Evolutionary conservation across 2,113 vertebrate genomes (phyloP).

Genomic region (Platanista minor): DNA sequence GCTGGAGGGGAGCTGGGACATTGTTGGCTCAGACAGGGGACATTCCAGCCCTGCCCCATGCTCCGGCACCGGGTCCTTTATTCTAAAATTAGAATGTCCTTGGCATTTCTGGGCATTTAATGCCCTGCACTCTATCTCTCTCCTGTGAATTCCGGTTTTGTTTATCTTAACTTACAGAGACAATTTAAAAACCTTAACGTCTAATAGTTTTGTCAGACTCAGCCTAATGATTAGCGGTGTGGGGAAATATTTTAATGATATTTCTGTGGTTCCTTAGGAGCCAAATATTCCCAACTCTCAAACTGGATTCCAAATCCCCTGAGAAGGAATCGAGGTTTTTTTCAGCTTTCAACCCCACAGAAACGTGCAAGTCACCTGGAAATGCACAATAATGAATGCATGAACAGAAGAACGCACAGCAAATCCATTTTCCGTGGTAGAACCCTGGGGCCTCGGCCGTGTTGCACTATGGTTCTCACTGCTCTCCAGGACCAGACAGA

Average conservation of each 20-base stretch:
- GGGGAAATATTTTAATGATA: background rate
- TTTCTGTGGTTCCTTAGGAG: background rate
- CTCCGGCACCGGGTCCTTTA: background rate
- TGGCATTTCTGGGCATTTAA: background rate
- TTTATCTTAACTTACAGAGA: conserved; percentile 30
- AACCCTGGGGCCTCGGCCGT: accelerated
- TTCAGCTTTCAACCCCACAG: background rate
- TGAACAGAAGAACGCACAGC: accelerated
- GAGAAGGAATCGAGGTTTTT: background rate
- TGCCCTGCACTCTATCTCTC: background rate
- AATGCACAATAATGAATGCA: accelerated
- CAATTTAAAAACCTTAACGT: background rate
- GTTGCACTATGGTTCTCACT: accelerated
- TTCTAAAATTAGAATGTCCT: conserved; percentile 36
- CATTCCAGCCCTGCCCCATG: background rate
- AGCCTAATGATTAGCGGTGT: background rate
- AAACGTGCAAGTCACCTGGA: accelerated
- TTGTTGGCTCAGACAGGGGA: accelerated
- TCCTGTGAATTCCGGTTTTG: background rate
- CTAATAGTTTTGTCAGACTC: background rate
- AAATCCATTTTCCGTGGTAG: accelerated
- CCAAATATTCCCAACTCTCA: background rate
- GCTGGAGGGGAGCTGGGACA: accelerated
- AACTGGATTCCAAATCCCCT: background rate
- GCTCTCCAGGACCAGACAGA: accelerated